Percentiles rank a stretch among this genome's conserved stretches.
These are phyloP conservation scores for Rhagoletis pomonella DNA, from an alignment of 1,140 invertebrate species.

Conservation along the genomic window DNA sequence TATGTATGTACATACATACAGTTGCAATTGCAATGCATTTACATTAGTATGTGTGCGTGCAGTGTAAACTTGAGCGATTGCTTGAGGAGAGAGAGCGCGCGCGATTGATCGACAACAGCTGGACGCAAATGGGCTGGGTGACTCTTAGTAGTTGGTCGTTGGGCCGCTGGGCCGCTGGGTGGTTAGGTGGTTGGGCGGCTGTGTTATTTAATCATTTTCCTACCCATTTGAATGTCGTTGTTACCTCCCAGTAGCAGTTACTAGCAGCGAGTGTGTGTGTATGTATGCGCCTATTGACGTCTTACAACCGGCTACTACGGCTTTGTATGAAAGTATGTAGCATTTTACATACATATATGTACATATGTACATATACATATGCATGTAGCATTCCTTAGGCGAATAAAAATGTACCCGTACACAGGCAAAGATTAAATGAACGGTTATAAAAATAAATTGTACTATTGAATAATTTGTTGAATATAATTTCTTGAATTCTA, in stretches of 20 bases:
- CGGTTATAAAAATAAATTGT: constrained; percentile 24
- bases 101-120: not conserved
- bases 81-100: not conserved
- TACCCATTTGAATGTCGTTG: not conserved
- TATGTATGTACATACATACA: not conserved
- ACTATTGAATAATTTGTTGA: not conserved
- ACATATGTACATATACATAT: not conserved
- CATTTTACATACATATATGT: not conserved
- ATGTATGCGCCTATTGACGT: not conserved
- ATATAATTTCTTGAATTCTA: not conserved
- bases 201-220: not conserved
- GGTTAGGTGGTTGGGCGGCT: constrained; percentile 11
- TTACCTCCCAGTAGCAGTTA: too few species aligned
- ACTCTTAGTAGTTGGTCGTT: not conserved
- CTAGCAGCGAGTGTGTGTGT: not conserved
- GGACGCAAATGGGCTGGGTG: not conserved
- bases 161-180: not conserved
- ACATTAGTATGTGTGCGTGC: too few species aligned
- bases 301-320: not conserved
- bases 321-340: too few species aligned
- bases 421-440: constrained; percentile 5
- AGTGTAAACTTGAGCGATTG: not conserved
- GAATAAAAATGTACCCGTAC: not conserved
- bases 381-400: not conserved
- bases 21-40: not conserved